phyloP scores from a whole-genome alignment of 2,888 invertebrate genomes.

The Neoascia interrupta region DNA sequence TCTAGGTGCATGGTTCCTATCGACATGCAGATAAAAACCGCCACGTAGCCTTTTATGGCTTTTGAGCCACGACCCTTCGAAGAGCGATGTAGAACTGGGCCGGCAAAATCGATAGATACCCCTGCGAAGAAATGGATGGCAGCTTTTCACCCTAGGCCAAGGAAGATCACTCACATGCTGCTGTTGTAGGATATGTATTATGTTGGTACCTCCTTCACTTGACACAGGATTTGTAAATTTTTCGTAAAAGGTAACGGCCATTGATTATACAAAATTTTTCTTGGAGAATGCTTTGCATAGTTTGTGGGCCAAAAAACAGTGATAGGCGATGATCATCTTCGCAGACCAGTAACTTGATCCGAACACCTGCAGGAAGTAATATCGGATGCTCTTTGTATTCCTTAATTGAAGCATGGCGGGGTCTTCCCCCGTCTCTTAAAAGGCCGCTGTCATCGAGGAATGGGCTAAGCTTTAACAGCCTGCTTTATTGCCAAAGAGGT shows the following conservation, averaged over 20 bases:
- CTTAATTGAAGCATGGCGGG: not conserved
- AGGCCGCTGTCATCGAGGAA: not conserved
- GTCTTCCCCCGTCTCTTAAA: not conserved
- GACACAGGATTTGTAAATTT: no score
- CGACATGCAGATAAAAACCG: no score
- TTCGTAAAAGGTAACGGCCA: no score
- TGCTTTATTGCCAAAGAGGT: not conserved
- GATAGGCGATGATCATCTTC: not conserved
- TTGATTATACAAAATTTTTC: no score
- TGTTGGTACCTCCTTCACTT: no score
- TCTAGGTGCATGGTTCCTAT: not conserved
- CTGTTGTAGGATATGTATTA: no score
- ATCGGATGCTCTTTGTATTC: not conserved
- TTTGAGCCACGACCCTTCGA: no score
- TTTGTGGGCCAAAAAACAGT: no score
- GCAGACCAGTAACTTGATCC: not conserved
- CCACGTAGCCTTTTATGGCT: no score
- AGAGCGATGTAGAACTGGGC: not conserved
- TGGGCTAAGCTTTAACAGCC: not conserved
- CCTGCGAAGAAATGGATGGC: no score
- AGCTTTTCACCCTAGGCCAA: no score
- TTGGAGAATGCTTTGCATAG: no score
- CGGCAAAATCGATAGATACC: not conserved
- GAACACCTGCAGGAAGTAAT: not conserved
- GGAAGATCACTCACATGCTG: not conserved